Evolutionary conservation across 2,888 invertebrate genomes (phyloP), one percentile per base, ranked within the genome.

Genomic region (Micoletzkya japonica): DNA sequence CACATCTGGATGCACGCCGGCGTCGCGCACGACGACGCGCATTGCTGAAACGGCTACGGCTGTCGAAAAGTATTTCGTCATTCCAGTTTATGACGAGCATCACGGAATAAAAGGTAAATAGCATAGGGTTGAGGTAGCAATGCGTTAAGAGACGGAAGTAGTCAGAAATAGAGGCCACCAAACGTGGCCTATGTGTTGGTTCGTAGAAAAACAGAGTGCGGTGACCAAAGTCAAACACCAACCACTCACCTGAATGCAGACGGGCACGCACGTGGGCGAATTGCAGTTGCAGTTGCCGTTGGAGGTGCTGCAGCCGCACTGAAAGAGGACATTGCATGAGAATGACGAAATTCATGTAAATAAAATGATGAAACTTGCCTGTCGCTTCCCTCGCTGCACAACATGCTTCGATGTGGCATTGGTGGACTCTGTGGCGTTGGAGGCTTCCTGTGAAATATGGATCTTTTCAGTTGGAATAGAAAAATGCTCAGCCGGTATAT

Each of bases 11-110:
- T 54, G 69, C 79, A 79, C 30, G 66, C 59, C 10, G 37, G 28
- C 20, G 76, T 70, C 50, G 74, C 70, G 72, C 79, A 79, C 4
- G 77, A 74, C 49, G 32, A 50, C 56, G 76, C 76, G 66, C 79
- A 79, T 67, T 79, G 79, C 71, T 79, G 79, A 36, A 79, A 10
- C 6, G 44, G 44, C n/a, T 10, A 39, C 7, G 39, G 17, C 17
- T 39, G 39, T 10, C 39, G 7, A 39, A 17, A 10, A 17, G 17
- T 39, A 17, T 10, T 39, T 6, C 39, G 17, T 10, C 17, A 10
- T 10, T 17, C 17, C 39, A 39, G 39, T 39, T 39, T 10, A 10
- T 17, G 39, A 39, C 17, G 17, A 17, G 39, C 39, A 39, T 39
- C 17, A 39, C 39, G 17, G 39, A 10, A 39, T 17, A n/a, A n/a